Percentiles rank a stretch among this genome's conserved stretches.
Evolutionary conservation across 1,140 invertebrate species (phyloP).

Genomic region (Papilio aristodemus): DNA sequence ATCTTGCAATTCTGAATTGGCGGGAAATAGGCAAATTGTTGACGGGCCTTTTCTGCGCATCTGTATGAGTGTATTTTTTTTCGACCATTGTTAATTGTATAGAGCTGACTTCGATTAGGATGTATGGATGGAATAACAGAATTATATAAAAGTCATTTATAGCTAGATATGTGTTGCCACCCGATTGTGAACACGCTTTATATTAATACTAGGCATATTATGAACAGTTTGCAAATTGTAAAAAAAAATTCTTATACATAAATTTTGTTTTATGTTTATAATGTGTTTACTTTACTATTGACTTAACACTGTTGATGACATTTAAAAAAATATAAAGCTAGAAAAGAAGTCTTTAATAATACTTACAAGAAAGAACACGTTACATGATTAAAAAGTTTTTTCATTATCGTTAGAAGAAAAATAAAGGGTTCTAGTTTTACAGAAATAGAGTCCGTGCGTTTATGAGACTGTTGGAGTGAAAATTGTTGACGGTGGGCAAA

Average conservation of each 20-base stretch:
- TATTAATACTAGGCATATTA: too few relatives aligned
- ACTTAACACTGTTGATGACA: too few relatives aligned
- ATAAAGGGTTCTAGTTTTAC: neutral
- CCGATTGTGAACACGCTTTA: too few relatives aligned
- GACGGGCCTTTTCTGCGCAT: constrained; percentile 64
- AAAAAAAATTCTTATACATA: too few relatives aligned
- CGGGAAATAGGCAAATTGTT: constrained; percentile 72
- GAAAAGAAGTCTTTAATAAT: too few relatives aligned
- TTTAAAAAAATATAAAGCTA: too few relatives aligned
- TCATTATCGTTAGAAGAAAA: too few relatives aligned
- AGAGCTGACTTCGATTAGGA: constrained; percentile 45
- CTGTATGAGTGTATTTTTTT: constrained; percentile 55
- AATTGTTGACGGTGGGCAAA: constrained; percentile 41
- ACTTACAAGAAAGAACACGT: too few relatives aligned
- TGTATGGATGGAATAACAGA: constrained; percentile 49
- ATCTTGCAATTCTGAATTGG: constrained; percentile 59
- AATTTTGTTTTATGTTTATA: too few relatives aligned
- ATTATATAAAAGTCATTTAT: constrained; percentile 34
- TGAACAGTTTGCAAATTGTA: too few relatives aligned
- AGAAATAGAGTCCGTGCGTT: neutral
- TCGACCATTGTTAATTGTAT: constrained; percentile 48
- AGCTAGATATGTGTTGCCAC: neutral
- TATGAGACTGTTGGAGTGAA: neutral
- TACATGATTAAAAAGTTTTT: too few relatives aligned
- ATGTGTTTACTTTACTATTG: too few relatives aligned